Percentiles rank a stretch among this genome's conserved stretches.
Evolutionary conservation across 2,113 vertebrate genomes (phyloP).

Genomic region (Tinamus guttatus): DNA sequence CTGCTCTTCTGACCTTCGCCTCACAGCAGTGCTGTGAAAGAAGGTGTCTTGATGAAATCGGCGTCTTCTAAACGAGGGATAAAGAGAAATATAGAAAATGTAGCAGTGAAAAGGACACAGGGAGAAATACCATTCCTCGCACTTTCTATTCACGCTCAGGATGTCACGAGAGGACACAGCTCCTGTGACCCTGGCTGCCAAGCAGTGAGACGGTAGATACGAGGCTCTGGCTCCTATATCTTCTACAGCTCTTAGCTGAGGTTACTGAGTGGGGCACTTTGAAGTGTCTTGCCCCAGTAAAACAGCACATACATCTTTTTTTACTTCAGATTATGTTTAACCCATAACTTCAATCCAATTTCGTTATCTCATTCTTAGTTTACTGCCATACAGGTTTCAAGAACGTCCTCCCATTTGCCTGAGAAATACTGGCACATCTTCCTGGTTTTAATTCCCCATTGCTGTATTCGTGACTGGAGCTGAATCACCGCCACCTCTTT

Average conservation of each 20-base stretch:
- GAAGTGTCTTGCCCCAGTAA: not conserved
- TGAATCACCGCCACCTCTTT: not conserved
- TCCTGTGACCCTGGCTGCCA: not conserved
- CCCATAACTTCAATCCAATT: not conserved
- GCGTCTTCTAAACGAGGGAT: not conserved
- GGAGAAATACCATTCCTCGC: not conserved
- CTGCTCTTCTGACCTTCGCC: not conserved
- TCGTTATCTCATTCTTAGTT: not conserved
- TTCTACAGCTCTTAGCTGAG: not conserved
- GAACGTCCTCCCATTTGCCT: not conserved
- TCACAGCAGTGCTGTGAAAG: fast-evolving
- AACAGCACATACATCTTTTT: not conserved
- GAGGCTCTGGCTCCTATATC: not conserved
- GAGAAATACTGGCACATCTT: not conserved
- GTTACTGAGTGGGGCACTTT: not conserved
- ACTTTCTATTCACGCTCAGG: not conserved
- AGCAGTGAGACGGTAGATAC: not conserved
- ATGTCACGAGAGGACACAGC: not conserved
- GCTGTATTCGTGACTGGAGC: not conserved
- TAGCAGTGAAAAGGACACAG: not conserved
- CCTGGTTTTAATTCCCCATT: not conserved
- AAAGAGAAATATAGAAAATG: not conserved
- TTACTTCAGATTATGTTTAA: not conserved
- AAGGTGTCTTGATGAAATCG: not conserved
- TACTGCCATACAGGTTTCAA: not conserved